Base-by-base conservation (phyloP, 2,113 vertebrate species). In the Larimichthys crocea region DNA sequence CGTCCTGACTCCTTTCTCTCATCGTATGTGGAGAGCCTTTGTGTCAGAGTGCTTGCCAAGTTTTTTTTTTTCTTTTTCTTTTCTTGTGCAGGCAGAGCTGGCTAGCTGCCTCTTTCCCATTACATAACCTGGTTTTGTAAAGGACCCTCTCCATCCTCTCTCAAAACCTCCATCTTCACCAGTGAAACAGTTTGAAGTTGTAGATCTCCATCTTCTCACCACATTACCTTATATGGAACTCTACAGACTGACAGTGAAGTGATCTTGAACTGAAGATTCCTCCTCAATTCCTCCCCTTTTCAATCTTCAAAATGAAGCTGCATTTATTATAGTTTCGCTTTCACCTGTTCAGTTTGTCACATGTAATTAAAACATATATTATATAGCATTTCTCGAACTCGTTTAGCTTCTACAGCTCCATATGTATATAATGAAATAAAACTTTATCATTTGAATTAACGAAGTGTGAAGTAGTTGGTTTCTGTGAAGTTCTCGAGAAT, bases 1-100 rank as follows among this genome's bases (percentile, higher is more conserved):
- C 57, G 19, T 62, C 12, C 19, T 15, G 46, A 24, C 56, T 86
- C 52, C 5, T 84, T 82, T 79, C 74, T 89, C 60, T 74, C 67
- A 59, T 50, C 53, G 76, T 26, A 15, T 81, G n/a, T 56, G 3
- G 53, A 26, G 65, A 19, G 31, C 12, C 44, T 63, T 56, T 81
- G 26, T 57, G 35, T 55, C 50, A 2, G 14, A 42, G 19, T 52
- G 49, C 60, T 20, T 44, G 62, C 79, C 75, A 64, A 62, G 26
- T 10, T 8, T n/a, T 8, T 26, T 71, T 55, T 16, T 12, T 35
- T 24, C 29, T 24, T 15, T 19, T 67, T 48, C 10, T 19, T 15
- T 3, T 9, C 35, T 40, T 40, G 0, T 40, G 35, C n/a, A 22
- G 55, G 10, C 0, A 0, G 22, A 40, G 11, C 48, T 16, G 50